Base-by-base conservation (phyloP, 1,140 invertebrate species). In the Drosophila asahinai region DNA sequence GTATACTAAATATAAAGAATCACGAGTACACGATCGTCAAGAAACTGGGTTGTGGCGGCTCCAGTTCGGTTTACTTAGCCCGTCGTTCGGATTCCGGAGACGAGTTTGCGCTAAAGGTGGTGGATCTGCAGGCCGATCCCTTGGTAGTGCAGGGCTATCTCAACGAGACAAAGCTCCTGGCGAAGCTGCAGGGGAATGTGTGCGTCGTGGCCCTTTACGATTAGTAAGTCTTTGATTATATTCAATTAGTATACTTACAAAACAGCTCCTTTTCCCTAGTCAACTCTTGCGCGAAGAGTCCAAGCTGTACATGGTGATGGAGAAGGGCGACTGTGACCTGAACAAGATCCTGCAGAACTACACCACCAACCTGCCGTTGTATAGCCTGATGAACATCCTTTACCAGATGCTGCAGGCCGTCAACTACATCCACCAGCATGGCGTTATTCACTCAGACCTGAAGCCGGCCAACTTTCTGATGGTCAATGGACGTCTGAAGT, bases 391-490 rank as follows among this genome's bases (percentile, higher is more conserved):
- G 78, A 97, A 96, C 93, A 99, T 98, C 94, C 99, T 98, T 97
- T 95, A 96, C 81, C 97, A 98, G 94, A 99, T 99, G 98, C 94
- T 99, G 30, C 94, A 95, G 57, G 97, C 97, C 75, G 98, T 99
- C 1, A 94, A 97, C 86, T 96, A 97, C 79, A 98, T 99, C 83
- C 99, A 99, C 87, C 94, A 96, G 80, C 95, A 97, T 94, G 92
- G 97, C 49, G 97, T 99, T 14, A 97, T 99, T 65, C 98, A 99
- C 94, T 97, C 97, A 0, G 98, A 99, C 93, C 93, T 99, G 63
- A 99, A 99, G 93, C 99, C 99, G 12, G 98, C 98, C 2, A 99
- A 99, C 93, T 99, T 99, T 93, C 94, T 99, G 12, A 94, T 98
- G 80, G 97, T 98, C 25, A 95, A 95, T 66, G 97, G 97, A 5